Evolutionary conservation across 2,113 vertebrate species (phyloP).

Genomic region (Meles meles): DNA sequence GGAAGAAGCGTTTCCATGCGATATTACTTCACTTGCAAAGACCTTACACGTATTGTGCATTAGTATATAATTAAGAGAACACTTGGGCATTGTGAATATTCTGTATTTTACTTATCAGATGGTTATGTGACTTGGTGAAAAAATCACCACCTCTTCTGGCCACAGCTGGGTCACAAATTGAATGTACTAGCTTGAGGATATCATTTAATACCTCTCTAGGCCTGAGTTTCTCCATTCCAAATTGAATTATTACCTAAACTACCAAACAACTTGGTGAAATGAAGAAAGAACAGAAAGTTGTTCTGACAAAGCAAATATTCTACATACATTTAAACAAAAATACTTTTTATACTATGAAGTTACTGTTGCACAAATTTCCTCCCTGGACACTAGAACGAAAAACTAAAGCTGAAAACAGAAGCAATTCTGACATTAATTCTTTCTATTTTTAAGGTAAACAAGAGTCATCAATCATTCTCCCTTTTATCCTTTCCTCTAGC

Average conservation of each 20-base stretch:
- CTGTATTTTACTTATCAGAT: background rate
- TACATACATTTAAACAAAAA: background rate
- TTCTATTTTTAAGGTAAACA: slow-evolving; percentile 12
- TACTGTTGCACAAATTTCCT: background rate
- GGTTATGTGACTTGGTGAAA: background rate
- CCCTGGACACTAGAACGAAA: background rate
- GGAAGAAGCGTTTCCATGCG: background rate
- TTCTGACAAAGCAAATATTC: slow-evolving; percentile 15
- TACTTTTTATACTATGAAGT: background rate
- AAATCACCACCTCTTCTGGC: background rate
- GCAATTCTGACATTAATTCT: slow-evolving; percentile 12
- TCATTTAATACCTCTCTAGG: background rate
- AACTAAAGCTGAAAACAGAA: slow-evolving; percentile 20
- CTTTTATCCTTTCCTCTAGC: background rate
- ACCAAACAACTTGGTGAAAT: background rate
- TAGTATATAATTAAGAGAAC: background rate
- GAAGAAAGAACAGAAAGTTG: background rate
- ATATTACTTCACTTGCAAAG: background rate
- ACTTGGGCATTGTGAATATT: background rate
- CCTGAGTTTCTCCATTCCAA: slow-evolving; percentile 15
- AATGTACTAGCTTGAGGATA: background rate
- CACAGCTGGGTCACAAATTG: background rate
- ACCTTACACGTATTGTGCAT: background rate
- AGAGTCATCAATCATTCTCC: background rate
- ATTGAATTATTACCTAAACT: background rate